Percentiles rank a stretch among this genome's conserved stretches.
Evolutionary conservation across 2,113 vertebrate species (phyloP).

Genomic region (Thryonomys swinderianus): DNA sequence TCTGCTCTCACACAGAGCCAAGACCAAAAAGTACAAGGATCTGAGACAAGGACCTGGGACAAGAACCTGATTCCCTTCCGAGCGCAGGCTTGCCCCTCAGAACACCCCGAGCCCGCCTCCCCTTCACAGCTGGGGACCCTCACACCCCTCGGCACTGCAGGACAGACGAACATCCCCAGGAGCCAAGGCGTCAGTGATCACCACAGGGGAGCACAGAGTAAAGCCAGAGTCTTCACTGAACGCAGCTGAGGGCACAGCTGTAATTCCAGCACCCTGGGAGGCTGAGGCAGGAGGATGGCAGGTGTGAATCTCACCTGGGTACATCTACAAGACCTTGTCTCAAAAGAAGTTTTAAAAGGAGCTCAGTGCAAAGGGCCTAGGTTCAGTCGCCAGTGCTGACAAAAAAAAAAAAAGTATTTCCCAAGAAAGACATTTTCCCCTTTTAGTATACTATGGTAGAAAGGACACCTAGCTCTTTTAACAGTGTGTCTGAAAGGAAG

Average conservation of each 20-base stretch:
- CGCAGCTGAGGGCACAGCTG: too few relatives aligned
- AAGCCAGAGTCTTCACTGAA: not conserved
- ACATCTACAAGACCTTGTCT: not conserved
- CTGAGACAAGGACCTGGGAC: accelerated
- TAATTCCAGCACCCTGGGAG: not conserved
- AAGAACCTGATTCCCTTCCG: not conserved
- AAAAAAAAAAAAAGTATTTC: not conserved
- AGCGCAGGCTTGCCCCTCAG: accelerated
- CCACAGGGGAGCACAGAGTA: not conserved
- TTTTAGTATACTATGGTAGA: not conserved
- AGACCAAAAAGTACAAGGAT: not conserved
- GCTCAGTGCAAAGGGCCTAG: not conserved
- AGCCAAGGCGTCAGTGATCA: not conserved
- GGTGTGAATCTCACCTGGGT: not conserved
- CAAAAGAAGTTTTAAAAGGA: not conserved
- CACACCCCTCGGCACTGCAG: accelerated
- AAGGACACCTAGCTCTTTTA: not conserved
- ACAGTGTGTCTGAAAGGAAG: not conserved
- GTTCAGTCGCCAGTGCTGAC: too few relatives aligned
- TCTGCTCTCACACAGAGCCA: not conserved
- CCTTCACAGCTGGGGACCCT: not conserved
- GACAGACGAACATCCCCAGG: not conserved
- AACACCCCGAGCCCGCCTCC: not conserved
- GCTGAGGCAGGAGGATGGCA: not conserved
- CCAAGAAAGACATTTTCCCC: not conserved